Base-by-base conservation (phyloP, 2,797 vertebrate genomes). In the Epinephelus malabaricus region DNA sequence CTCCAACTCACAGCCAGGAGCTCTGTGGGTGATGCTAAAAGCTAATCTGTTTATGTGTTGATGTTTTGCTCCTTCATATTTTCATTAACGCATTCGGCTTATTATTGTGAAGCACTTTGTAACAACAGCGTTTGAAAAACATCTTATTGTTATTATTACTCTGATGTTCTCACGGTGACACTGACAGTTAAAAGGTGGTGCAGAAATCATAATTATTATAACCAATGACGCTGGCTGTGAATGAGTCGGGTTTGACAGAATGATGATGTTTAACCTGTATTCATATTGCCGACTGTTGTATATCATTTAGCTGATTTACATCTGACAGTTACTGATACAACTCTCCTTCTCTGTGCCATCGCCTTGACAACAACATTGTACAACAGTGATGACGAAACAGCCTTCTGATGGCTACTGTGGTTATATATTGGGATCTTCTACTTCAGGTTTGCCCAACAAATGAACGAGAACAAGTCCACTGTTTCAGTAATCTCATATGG, bases 1-100 rank as follows among this genome's bases (percentile, higher is more conserved):
- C 82, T 87, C 61, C 73, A 66, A 64, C 78, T 89, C 84, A 23
- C 70, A 77, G 78, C 76, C 80, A 69, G n/a, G 40, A 87, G 79
- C 84, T 85, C 82, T 79, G 83, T 71, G 73, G 75, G 62, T 83
- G 80, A 82, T 6, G 53, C 53, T 6, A 61, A 69, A 67, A 76
- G 61, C 74, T 71, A 65, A 83, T 86, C 73, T 69, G 69, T 68
- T 76, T 73, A 4, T 58, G 74, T 38, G 59, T 50, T 54, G 23
- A 55, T 72, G 69, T 61, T 79, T 81, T 25, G 60, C 47, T 60
- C 53, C 75, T 58, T 81, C 45, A 76, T 56, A 18, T 68, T 87
- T 72, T 84, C 53, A 81, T 86, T 62, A 58, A 47, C 15, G 64
- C 54, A 25, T 60, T 69, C n/a, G 46, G 34, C 30, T 30, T 54